Conservation (phyloP, 1,140 invertebrate genomes). For the Bursaphelenchus mucronatus region DNA sequence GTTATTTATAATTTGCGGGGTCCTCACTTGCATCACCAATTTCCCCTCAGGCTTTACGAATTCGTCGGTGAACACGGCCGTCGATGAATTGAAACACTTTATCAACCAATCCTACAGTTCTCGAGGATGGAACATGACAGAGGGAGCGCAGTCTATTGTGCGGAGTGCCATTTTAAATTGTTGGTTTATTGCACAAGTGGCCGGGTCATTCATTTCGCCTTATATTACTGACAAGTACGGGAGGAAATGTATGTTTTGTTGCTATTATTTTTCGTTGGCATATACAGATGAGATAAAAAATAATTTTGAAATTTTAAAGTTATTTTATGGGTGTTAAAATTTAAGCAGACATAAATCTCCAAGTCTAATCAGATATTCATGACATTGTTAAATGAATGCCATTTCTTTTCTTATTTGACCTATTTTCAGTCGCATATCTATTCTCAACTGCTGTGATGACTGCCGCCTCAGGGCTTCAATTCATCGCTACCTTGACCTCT, state of each 20-base stretch:
- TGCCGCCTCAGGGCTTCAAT: slow-evolving; percentile 44
- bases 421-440: slow-evolving; percentile 48
- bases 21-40: slow-evolving; percentile 44
- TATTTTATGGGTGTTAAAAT: too few relatives aligned
- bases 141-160: slow-evolving; percentile 30
- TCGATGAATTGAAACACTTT: slow-evolving; percentile 42
- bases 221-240: slow-evolving; percentile 45
- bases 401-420: neutral
- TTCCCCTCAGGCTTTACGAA: slow-evolving; percentile 54
- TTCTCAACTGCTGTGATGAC: slow-evolving; percentile 40
- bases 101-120: slow-evolving; percentile 33
- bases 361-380: neutral
- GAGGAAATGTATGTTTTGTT: slow-evolving; percentile 38
- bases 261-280: neutral
- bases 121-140: slow-evolving; percentile 28
- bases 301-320: neutral
- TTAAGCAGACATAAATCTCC: too few relatives aligned
- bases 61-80: slow-evolving; percentile 50
- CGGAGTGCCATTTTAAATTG: slow-evolving; percentile 40
- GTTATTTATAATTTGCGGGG: slow-evolving; percentile 37
- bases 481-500: slow-evolving; percentile 29
- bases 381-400: neutral
- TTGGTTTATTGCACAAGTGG: slow-evolving; percentile 49
- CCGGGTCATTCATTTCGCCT: slow-evolving; percentile 46
- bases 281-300: slow-evolving; percentile 8